phyloP scores from a whole-genome alignment of 2,797 vertebrate genomes.

The Columba guinea region DNA sequence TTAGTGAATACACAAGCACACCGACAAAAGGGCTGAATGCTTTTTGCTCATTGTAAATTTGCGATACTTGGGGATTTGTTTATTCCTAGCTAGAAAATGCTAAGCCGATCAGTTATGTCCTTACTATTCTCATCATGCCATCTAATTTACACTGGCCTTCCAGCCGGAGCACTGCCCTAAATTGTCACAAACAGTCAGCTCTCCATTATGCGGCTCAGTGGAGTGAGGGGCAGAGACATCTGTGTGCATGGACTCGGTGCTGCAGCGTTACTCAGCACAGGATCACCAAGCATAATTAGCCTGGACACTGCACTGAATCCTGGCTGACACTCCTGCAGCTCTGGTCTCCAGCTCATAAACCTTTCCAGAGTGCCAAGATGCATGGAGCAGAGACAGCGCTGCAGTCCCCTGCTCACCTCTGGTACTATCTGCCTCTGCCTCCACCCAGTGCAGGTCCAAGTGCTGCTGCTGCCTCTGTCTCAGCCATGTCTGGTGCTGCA shows the following conservation, averaged over 20 bases:
- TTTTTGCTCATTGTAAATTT: not conserved
- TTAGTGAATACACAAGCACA: not conserved
- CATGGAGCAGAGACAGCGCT: not conserved
- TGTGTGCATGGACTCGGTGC: not conserved
- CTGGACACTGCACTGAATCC: not conserved
- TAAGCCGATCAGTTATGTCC: conserved; percentile 2
- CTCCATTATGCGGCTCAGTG: conserved; percentile 33
- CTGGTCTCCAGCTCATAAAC: not conserved
- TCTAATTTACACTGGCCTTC: conserved; percentile 47
- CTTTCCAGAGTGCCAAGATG: not conserved
- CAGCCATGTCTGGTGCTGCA: accelerated
- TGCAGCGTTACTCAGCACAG: not conserved
- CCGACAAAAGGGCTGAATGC: not conserved
- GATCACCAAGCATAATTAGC: not conserved
- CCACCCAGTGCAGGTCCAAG: not conserved
- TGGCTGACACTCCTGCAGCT: not conserved
- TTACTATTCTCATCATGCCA: not conserved
- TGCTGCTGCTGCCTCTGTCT: not conserved
- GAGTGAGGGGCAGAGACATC: conserved; percentile 59
- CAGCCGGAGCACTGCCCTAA: not conserved
- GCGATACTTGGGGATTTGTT: not conserved
- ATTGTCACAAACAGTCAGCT: conserved; percentile 48
- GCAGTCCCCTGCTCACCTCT: not conserved
- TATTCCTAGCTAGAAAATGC: conserved; percentile 13
- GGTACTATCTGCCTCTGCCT: not conserved